Base-by-base conservation (phyloP, 1,140 invertebrate species). In the Ectropis grisescens region DNA sequence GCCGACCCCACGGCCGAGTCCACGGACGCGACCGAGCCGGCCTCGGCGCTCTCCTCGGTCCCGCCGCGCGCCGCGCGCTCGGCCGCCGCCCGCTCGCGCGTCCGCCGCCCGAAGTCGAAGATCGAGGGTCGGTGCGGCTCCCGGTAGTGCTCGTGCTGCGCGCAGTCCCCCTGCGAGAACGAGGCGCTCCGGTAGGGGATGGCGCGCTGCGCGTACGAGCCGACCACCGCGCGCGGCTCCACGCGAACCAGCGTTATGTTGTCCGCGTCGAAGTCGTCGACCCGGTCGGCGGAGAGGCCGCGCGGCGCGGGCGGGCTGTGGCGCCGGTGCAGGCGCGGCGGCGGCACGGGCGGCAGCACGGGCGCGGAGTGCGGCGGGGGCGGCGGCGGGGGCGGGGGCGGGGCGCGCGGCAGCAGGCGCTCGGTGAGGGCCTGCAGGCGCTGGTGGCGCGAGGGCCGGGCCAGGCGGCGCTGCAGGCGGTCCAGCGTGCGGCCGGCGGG, bases 81-180 rank as follows among this genome's bases (percentile, higher is more conserved):
- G 44, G 40, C 55, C 55, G 13, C 62, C 67, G 46, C 52, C 71
- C 51, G 75, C 44, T 49, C 45, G 16, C 3, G 3, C 22, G 51
- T 14, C 26, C 71, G 36, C 55, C 52, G 74, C 24, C 61, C 74
- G 50, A 60, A 84, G 57, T 52, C 81, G 58, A 69, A 85, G 29
- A 70, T 64, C 5, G 72, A 76, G 26, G 42, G 62, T 44, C 62
- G 64, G 33, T 31, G 68, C 27, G 55, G 72, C 47, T 62, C 83
- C 48, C 58, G 72, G 60, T 74, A 76, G 38, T 80, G 68, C 23
- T 75, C 74, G 29, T 74, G 59, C 19, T 82, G 67, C 2, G 83
- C 79, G 50, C 88, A 91, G 59, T 93, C 91, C 24, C 92, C 91
- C 70, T 93, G 92, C 0, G 92, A 92, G 54, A 94, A 93, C 6